Evolutionary conservation across 1,140 invertebrate genomes (phyloP), one percentile per base, ranked within the genome.

Genomic region (Trinorchestia longiramus): DNA sequence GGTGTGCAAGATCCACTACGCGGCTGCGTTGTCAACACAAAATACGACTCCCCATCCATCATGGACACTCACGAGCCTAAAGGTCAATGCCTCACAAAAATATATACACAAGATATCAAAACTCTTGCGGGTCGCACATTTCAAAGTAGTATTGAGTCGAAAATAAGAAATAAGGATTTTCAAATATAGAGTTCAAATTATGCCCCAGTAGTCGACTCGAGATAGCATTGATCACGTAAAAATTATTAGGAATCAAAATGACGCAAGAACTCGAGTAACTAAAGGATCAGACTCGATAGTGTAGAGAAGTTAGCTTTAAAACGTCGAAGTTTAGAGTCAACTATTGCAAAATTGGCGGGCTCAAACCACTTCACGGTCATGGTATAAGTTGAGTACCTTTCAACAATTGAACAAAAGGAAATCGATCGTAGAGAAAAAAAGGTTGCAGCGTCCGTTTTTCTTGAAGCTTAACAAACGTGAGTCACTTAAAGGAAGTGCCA

Each of bases 41-140:
- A 94, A 47, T 94, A 94, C 6, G 92, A 94, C 43, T 94, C 92
- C 6, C 92, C 92, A 43, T 94, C 92, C 92, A 94, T 94, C 47
- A 28, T 3, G 62, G 62, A 77, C 62, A 53, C 47, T 11, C 47
- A 53, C 47, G 47, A 53, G 47, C 47, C 47, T 53, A 6, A 53
- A 53, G 19, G 47, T 19, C 6, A 53, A 19, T 53, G 62, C 28
- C 62, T 15, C 62, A 36, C 62, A 77, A 36, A 77, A 77, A 77
- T 77, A 11, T 36, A 77, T 1, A 3, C 62, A 11, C 36, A 53
- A 11, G 1, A 36, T 77, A 36, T 53, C 47, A 53, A 53, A 3
- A 77, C 62, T 77, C 28, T 77, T 53, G n/a, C 11, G 28, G 28
- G 62, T 77, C 28, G 3, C 62, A 36, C 47, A 77, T 77, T 77